Evolutionary conservation across 2,113 vertebrate genomes (phyloP).

Genomic region (Dipodomys ordii): DNA sequence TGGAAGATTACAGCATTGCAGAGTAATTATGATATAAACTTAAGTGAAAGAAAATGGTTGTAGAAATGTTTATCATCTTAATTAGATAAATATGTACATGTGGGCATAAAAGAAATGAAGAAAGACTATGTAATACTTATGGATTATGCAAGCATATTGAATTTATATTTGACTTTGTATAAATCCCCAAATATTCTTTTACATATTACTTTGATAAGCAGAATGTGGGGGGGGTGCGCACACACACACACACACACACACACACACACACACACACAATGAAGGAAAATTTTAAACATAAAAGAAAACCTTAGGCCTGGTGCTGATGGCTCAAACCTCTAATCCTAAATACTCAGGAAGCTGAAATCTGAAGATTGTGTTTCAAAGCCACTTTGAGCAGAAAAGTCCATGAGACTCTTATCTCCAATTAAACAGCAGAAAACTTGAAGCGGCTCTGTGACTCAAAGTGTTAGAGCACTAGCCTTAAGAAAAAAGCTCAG

Average conservation of each 20-base stretch:
- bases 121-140: background rate
- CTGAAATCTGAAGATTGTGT: too few species aligned
- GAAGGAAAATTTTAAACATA: too few species aligned
- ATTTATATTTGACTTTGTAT: background rate
- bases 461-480: too few species aligned
- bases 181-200: slow-evolving; percentile 35
- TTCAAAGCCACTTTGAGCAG: too few species aligned
- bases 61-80: background rate
- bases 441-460: too few species aligned
- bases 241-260: background rate
- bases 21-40: background rate
- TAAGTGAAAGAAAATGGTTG: background rate
- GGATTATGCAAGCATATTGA: background rate
- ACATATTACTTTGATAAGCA: background rate
- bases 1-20: background rate
- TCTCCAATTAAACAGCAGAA: too few species aligned
- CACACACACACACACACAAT: too few species aligned
- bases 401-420: too few species aligned
- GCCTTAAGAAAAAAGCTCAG: too few species aligned
- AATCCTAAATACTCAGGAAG: too few species aligned
- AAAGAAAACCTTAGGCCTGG: too few species aligned
- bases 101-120: background rate
- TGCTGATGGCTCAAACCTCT: too few species aligned
- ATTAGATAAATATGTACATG: slow-evolving; percentile 35
- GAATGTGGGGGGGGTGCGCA: background rate